Conservation (phyloP, 1,140 invertebrate species). For the Hycleus cichorii region DNA sequence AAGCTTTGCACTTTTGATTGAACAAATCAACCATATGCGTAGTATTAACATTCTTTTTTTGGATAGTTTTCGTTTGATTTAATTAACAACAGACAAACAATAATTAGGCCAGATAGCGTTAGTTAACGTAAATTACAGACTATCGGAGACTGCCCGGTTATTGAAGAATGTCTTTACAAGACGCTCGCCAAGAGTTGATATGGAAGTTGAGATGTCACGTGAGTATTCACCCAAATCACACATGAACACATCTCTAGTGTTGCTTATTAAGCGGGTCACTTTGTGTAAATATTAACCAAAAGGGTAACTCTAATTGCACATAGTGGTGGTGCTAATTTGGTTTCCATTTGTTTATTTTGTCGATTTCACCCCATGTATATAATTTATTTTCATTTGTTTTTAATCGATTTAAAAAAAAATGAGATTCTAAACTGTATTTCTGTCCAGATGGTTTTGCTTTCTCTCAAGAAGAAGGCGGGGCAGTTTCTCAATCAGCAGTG, state of each 20-base stretch:
- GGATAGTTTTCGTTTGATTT: not conserved
- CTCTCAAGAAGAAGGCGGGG: slow-evolving; percentile 97
- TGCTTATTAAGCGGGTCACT: not conserved
- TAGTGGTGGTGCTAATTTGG: not conserved
- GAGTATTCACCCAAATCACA: slow-evolving; percentile 50
- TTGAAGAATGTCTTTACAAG: slow-evolving; percentile 86
- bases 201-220: slow-evolving; percentile 86
- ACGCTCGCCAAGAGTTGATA: slow-evolving; percentile 63
- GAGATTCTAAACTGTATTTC: not conserved
- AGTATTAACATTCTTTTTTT: not conserved
- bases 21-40: not conserved
- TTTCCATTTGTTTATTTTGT: not conserved
- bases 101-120: slow-evolving; percentile 8
- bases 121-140: slow-evolving; percentile 54
- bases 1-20: not conserved
- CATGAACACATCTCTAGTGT: not conserved
- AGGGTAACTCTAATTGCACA: too few relatives aligned
- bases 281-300: not conserved
- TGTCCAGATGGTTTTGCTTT: slow-evolving; percentile 93
- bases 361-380: not conserved
- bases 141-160: slow-evolving; percentile 90
- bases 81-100: not conserved
- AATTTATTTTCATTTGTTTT: not conserved
- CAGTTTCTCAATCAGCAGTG: slow-evolving; percentile 83
- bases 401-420: not conserved